Base-by-base conservation (phyloP, 2,888 invertebrate species). In the Himalopsyche anomala region DNA sequence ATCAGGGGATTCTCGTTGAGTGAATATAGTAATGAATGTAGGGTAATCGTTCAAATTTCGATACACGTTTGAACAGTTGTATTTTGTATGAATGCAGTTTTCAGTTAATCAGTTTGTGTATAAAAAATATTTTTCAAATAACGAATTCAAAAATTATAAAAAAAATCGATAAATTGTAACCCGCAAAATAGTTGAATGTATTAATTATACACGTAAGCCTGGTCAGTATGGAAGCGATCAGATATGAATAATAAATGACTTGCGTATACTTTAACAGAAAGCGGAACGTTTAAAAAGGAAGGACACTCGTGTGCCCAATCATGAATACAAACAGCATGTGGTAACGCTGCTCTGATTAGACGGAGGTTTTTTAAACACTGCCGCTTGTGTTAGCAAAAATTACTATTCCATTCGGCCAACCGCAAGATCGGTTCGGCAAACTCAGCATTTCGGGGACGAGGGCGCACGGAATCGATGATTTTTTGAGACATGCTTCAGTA, bases 291-390 rank as follows among this genome's bases (percentile, higher is more conserved):
- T 5, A 62, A 19, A 62, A 62, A 19, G 19, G 8, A 62, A 51
- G 19, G 62, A 62, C 62, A 9, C 19, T 62, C n/a, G 62, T 19
- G 62, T 62, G 62, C 28, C 62, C 62, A 62, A 62, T 62, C 62
- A 62, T 62, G 62, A 62, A 62, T 62, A 28, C 62, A 62, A 62
- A 62, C 62, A 62, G 62, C 62, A 62, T 62, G 62, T 5, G 62
- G 62, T 28, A 62, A 62, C 62, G 62, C 11, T 62, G 62, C 4
- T 62, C 62, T 62, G 62, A 62, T 62, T 62, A 62, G 62, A 62
- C 62, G 11, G 9, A 62, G 62, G 62, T 62, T 62, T 62, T 62
- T 62, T 62, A 62, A 62, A 62, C 62, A 62, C 62, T 28, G 62
- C 19, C 6, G 62, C 9, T 19, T 62, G 62, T 62, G 62, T 62